A percentile compares a stretch with the other conserved stretches of the same genome.
phyloP scores from a whole-genome alignment of 2,797 vertebrate genomes.

The Sitta carolinensis region DNA sequence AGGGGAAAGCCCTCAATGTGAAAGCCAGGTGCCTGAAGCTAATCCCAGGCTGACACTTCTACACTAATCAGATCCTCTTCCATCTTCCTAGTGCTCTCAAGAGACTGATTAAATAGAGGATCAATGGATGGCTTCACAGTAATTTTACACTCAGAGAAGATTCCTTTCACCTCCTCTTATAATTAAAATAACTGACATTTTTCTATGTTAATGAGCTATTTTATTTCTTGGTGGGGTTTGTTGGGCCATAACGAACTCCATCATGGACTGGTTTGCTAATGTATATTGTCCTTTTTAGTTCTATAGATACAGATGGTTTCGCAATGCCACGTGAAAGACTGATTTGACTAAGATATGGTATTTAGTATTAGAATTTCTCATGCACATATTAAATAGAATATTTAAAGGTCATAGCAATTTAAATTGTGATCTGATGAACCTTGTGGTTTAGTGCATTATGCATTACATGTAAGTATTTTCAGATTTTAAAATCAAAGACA shows the following conservation, averaged over 20 bases:
- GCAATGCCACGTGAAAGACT: conserved; percentile 19
- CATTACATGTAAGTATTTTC: conserved; percentile 18
- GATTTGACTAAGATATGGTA: conserved; percentile 42
- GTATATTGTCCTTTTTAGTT: conserved; percentile 2
- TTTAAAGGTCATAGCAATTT: conserved; percentile 66
- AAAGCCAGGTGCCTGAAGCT: not conserved
- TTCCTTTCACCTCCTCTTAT: not conserved
- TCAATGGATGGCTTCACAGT: conserved; percentile 32
- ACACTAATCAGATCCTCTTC: conserved; percentile 9
- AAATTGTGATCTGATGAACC: conserved; percentile 43
- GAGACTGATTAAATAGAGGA: conserved; percentile 49
- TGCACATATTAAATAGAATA: conserved; percentile 37
- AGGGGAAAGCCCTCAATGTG: not conserved
- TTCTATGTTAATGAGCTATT: conserved; percentile 51
- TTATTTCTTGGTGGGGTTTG: conserved; percentile 6
- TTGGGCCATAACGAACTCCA: not conserved
- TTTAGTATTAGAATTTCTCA: conserved; percentile 37
- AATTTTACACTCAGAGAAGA: conserved; percentile 38
- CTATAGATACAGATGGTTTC: conserved; percentile 1
- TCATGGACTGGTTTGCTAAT: not conserved
- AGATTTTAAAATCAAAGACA: not conserved
- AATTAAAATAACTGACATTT: conserved; percentile 57
- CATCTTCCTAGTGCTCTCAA: not conserved
- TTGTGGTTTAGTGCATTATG: conserved; percentile 29
- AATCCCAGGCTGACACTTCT: not conserved